A percentile compares a stretch with the other conserved stretches of the same genome.
phyloP scores from a whole-genome alignment of 2,113 vertebrate species.

The Cygnus atratus region DNA sequence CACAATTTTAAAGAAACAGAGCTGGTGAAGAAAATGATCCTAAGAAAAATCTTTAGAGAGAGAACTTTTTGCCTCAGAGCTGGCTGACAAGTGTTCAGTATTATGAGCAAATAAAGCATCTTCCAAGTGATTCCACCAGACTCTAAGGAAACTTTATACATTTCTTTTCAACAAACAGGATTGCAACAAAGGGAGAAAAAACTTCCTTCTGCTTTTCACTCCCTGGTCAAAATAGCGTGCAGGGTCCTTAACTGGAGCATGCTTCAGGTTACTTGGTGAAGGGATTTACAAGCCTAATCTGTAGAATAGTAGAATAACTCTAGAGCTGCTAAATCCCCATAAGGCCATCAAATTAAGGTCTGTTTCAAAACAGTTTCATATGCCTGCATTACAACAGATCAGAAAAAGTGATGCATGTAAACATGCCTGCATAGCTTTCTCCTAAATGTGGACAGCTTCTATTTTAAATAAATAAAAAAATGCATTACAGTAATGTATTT shows the following conservation, averaged over 20 bases:
- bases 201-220: background rate
- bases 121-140: background rate
- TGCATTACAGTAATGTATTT: background rate
- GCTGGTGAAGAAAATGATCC: background rate
- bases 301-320: background rate
- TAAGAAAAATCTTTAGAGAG: background rate
- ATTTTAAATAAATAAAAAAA: background rate
- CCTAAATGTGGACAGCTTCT: background rate
- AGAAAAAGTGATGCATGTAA: background rate
- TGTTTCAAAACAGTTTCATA: background rate
- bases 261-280: background rate
- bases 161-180: background rate
- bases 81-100: background rate
- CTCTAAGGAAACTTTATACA: background rate
- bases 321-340: background rate
- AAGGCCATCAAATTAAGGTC: background rate
- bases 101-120: background rate
- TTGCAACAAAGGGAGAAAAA: background rate
- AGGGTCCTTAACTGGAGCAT: background rate
- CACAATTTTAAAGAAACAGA: background rate
- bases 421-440: background rate
- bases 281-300: background rate
- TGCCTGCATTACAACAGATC: background rate
- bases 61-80: background rate
- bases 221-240: background rate